Evolutionary conservation across 1,140 invertebrate species (phyloP), one percentile per base, ranked within the genome.

Genomic region (Acromyrmex heyeri): DNA sequence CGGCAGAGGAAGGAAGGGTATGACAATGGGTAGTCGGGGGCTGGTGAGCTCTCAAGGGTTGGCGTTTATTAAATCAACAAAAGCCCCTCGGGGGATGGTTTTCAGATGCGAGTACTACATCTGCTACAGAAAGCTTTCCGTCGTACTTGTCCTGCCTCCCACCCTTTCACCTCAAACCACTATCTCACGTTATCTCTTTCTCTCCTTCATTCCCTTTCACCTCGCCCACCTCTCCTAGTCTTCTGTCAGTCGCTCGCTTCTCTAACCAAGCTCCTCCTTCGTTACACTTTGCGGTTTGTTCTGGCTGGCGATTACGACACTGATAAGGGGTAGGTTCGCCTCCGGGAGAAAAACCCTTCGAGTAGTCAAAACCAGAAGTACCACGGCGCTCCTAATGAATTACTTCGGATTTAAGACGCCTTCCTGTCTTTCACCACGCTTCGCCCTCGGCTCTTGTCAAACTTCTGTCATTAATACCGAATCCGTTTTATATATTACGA

Each of bases 61-160:
- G 65, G 83, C 91, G 91, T 92, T 92, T 92, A 92, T 92, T 92
- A 92, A 92, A 92, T 92, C 91, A 92, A 92, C 91, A 91, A 90
- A 92, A 89, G 87, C 91, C 88, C 81, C 91, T 69, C 38, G 79
- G 85, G 79, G 83, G 91, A 78, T 87, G 86, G 81, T 90, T 88
- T 91, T 88, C 89, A 90, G 89, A 90, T 76, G 90, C 89, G 83
- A 90, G 89, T 86, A 76, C 86, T 90, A 91, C 90, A 91, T 91
- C 87, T 88, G 90, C 89, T 88, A 90, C 82, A 91, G 90, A 91
- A 90, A 91, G 90, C 90, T 90, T 91, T 90, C 73, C 89, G 67
- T 88, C 87, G 78, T 91, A 86, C 50, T 82, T 77, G 62, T 69
- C 59, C 65, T 67, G n/a, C 67, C 55, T 50, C 57, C 59, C 27